Percentiles rank a stretch among this genome's conserved stretches.
These are phyloP conservation scores for Cyrtonyx montezumae DNA, from an alignment of 2,113 vertebrate species.

Conservation along the genomic window DNA sequence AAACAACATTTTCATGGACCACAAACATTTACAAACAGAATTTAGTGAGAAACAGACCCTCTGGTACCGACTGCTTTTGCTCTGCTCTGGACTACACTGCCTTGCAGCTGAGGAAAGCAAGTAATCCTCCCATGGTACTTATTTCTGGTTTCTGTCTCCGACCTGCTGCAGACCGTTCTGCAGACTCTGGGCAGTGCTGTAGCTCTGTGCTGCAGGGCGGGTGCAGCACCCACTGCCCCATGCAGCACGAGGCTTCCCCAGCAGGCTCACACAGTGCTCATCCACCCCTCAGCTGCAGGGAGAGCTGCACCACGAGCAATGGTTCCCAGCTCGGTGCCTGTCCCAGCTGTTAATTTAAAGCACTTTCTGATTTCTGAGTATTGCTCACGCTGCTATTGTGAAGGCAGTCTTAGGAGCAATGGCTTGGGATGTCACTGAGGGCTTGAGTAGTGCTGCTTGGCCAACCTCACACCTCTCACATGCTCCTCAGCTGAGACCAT, in stretches of 20 bases:
- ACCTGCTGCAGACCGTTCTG: background rate
- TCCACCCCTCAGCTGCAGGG: background rate
- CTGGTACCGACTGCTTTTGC: background rate
- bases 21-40: background rate
- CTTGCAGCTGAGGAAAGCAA: background rate
- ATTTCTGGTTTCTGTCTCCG: background rate
- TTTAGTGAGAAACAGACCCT: background rate
- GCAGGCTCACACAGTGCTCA: background rate
- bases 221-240: background rate
- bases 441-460: rapidly evolving
- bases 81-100: background rate
- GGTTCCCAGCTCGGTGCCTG: rapidly evolving
- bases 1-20: background rate
- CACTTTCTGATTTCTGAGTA: background rate
- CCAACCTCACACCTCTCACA: rapidly evolving
- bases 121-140: background rate
- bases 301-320: rapidly evolving
- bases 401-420: background rate
- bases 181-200: background rate
- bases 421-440: background rate
- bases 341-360: background rate
- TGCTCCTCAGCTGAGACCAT: rapidly evolving
- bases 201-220: background rate
- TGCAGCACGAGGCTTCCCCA: rapidly evolving
- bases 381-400: background rate